These are phyloP conservation scores for Marmota flaviventris DNA, from an alignment of 2,113 vertebrate species.

Conservation along the genomic window DNA sequence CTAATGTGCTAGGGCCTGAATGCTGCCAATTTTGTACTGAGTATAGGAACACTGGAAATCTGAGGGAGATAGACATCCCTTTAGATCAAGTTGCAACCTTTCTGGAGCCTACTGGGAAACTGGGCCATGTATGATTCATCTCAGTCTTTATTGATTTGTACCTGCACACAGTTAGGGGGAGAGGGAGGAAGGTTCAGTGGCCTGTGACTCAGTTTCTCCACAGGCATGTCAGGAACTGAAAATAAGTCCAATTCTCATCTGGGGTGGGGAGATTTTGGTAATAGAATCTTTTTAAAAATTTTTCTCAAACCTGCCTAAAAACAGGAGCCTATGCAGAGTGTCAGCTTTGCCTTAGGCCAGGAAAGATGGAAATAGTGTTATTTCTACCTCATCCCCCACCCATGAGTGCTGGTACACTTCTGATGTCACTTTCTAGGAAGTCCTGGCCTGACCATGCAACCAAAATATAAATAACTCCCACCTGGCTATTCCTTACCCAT, in stretches of 20 bases:
- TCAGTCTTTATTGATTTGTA: background rate
- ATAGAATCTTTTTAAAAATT: background rate
- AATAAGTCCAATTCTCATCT: background rate
- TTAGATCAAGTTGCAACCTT: background rate
- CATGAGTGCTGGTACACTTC: background rate
- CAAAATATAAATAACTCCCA: background rate
- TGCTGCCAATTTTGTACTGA: slow-evolving; percentile 45
- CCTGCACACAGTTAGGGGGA: background rate
- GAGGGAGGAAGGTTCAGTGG: background rate
- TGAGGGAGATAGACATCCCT: background rate
- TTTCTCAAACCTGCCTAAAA: slow-evolving; percentile 9
- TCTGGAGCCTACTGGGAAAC: background rate
- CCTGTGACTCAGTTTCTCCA: background rate
- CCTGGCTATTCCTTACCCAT: background rate
- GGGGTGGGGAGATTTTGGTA: background rate
- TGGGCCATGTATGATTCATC: background rate
- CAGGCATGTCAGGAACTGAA: background rate
- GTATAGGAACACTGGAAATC: slow-evolving; percentile 58
- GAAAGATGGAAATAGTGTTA: background rate
- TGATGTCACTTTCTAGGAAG: slow-evolving; percentile 3
- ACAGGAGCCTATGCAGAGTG: background rate
- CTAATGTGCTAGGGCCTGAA: background rate
- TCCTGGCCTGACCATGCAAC: background rate
- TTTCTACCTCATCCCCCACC: background rate
- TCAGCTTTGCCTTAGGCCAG: background rate